A percentile compares a stretch with the other conserved stretches of the same genome.
Conservation (phyloP, 1,140 invertebrate species). For the Anastrepha obliqua region DNA sequence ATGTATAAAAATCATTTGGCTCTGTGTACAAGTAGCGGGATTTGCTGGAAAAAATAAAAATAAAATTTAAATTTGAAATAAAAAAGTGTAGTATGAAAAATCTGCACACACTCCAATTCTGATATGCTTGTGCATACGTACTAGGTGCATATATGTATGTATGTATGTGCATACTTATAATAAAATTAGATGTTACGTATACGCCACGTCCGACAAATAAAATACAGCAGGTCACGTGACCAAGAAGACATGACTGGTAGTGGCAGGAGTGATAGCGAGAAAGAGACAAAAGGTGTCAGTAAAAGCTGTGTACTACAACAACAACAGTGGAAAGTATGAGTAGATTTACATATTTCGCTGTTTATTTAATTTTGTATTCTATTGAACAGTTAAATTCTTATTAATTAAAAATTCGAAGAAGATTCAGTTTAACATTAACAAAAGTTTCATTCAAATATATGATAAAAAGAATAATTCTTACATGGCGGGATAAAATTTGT, state of each 20-base stretch:
- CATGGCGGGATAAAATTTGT: too few species aligned
- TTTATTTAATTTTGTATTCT: too few species aligned
- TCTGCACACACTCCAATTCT: not conserved
- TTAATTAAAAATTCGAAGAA: too few species aligned
- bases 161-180: not conserved
- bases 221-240: not conserved
- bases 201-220: not conserved
- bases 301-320: too few species aligned
- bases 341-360: too few species aligned
- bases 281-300: too few species aligned
- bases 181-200: slow-evolving; percentile 29
- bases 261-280: not conserved
- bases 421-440: too few species aligned
- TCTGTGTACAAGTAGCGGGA: not conserved
- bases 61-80: not conserved
- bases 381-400: too few species aligned
- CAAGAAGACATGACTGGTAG: not conserved
- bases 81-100: not conserved
- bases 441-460: too few species aligned
- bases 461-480: too few species aligned
- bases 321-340: too few species aligned
- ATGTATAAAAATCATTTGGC: too few species aligned
- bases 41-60: not conserved
- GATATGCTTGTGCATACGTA: not conserved
- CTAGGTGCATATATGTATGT: not conserved